Conservation (phyloP, 2,888 invertebrate species). For the Aelia acuminata region DNA sequence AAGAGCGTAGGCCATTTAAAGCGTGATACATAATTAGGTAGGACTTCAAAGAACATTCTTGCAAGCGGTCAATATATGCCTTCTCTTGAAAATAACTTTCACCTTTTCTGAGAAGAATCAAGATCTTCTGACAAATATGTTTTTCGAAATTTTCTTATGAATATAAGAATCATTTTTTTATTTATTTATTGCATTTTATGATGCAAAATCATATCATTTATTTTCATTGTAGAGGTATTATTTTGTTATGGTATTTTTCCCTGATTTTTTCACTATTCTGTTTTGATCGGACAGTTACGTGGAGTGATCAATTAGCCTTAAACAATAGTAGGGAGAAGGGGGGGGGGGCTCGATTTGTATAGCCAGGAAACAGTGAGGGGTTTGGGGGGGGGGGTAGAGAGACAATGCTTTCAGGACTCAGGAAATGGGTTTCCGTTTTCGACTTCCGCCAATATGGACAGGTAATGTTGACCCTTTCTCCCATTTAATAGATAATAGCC, state of each 20-base stretch:
- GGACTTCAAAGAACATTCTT: too few species aligned
- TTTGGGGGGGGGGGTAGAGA: neutral
- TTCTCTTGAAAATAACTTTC: neutral
- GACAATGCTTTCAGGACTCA: slow-evolving; percentile 31
- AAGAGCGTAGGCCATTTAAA: slow-evolving; percentile 36
- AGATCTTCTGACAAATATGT: neutral
- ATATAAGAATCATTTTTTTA: neutral
- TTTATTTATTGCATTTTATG: neutral
- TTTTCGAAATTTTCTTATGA: neutral
- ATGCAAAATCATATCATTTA: neutral
- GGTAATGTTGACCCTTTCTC: neutral
- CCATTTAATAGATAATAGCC: neutral
- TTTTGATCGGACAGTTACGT: neutral
- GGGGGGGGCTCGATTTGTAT: neutral
- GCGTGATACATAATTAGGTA: too few species aligned
- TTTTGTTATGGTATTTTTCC: neutral
- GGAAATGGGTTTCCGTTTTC: slow-evolving; percentile 42
- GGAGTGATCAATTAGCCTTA: neutral
- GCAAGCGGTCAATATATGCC: neutral
- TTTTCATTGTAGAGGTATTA: neutral
- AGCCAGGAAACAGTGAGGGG: slow-evolving; percentile 4
- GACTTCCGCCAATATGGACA: slow-evolving; percentile 20
- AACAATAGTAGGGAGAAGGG: neutral
- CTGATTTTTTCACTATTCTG: neutral
- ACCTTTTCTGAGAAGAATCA: neutral